Conservation (phyloP, 2,113 vertebrate genomes). For the Callithrix jacchus region DNA sequence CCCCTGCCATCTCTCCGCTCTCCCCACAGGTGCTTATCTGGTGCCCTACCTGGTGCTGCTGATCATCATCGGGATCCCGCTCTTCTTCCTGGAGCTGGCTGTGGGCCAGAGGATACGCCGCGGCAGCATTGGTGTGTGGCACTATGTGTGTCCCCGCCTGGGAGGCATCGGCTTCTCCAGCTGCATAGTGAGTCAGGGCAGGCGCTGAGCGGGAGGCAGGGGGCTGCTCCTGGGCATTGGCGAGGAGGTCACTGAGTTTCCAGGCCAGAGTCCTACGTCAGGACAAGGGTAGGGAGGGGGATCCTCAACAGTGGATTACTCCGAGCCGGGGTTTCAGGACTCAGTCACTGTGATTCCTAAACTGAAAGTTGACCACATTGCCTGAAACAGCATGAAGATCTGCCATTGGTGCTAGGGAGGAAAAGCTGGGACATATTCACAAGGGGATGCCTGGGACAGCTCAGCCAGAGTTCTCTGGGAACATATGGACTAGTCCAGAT, state of each 20-base stretch:
- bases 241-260: background rate
- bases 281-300: background rate
- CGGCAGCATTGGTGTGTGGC: conserved; percentile 98
- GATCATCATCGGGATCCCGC: conserved; percentile 95
- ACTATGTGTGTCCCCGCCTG: conserved; percentile 94
- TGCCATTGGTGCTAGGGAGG: background rate
- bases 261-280: background rate
- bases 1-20: background rate
- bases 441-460: background rate
- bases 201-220: background rate
- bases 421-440: background rate
- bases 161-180: conserved; percentile 98
- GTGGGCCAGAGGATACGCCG: conserved; percentile 96
- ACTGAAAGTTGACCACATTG: background rate
- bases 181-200: conserved; percentile 88
- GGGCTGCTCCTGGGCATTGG: background rate
- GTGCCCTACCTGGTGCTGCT: conserved; percentile 96
- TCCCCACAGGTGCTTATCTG: conserved; percentile 92
- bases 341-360: background rate
- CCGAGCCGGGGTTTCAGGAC: background rate
- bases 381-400: background rate
- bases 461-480: background rate
- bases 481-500: background rate
- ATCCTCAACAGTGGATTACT: background rate
- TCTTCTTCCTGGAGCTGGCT: conserved; percentile 98